Conservation (phyloP, 37 sponge, comb jelly and placozoan genomes). For the Spongilla lacustris region DNA sequence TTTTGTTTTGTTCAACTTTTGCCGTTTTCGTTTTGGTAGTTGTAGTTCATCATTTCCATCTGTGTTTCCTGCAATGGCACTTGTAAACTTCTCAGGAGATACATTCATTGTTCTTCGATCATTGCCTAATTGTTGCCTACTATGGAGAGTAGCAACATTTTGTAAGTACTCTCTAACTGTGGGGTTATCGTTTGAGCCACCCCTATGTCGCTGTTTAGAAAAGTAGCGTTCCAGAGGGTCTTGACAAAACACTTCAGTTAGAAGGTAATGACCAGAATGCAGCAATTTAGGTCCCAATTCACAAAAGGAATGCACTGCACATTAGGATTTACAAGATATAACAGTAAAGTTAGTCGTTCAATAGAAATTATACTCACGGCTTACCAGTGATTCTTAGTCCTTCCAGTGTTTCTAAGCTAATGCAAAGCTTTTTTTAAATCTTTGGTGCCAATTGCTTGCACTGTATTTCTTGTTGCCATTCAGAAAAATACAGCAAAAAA, state of each 20-base stretch:
- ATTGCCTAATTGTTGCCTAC: not conserved
- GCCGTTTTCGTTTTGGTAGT: not conserved
- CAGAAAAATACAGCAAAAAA: slow-evolving; percentile 10
- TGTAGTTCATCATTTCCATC: not conserved
- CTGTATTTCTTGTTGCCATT: slow-evolving; percentile 10
- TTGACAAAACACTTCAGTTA: slow-evolving; percentile 18
- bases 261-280: not conserved
- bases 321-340: not conserved
- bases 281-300: slow-evolving; percentile 12
- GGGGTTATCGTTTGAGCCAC: slow-evolving; percentile 11
- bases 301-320: slow-evolving; percentile 17
- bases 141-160: slow-evolving; percentile 1
- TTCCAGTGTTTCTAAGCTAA: slow-evolving; percentile 4
- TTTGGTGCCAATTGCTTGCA: not conserved
- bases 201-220: slow-evolving; percentile 1
- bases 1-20: too few relatives aligned
- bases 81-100: not conserved
- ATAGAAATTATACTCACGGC: not conserved
- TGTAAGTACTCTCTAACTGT: slow-evolving; percentile 8
- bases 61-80: slow-evolving; percentile 1
- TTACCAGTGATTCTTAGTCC: slow-evolving; percentile 10
- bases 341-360: not conserved
- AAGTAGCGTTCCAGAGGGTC: slow-evolving; percentile 7
- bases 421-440: not conserved
- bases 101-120: slow-evolving; percentile 15